Percentiles rank a stretch among this genome's conserved stretches.
phyloP scores from a whole-genome alignment of 1,140 invertebrate genomes.

The Phenacoccus solenopsis region DNA sequence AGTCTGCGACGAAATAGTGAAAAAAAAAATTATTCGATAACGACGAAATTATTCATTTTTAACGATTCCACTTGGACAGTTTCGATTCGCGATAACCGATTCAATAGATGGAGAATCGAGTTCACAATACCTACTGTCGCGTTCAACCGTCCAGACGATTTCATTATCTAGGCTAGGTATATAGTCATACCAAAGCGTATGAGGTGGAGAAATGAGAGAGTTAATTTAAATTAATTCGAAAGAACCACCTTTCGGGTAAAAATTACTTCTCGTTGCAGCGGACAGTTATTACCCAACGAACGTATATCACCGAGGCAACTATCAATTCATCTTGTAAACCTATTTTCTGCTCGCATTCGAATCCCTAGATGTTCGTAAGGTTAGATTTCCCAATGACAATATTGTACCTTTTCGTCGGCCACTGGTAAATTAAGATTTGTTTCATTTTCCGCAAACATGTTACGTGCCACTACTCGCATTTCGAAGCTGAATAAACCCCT shows the following conservation, averaged over 20 bases:
- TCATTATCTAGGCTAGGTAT: too few species aligned
- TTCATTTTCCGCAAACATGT: neutral
- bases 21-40: neutral
- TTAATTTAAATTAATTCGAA: neutral
- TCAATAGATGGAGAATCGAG: neutral
- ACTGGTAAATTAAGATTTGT: neutral
- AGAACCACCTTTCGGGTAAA: neutral
- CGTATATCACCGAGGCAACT: neutral
- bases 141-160: neutral
- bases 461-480: too few species aligned
- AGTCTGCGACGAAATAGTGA: neutral
- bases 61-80: neutral
- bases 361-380: neutral
- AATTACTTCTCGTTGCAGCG: too few species aligned
- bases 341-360: constrained; percentile 2
- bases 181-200: neutral
- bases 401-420: neutral
- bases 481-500: too few species aligned
- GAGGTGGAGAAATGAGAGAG: neutral
- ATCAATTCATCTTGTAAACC: neutral
- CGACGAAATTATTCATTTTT: neutral
- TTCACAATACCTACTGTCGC: too few species aligned
- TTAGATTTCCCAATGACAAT: neutral
- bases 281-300: neutral
- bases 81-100: neutral